Evolutionary conservation across 2,888 invertebrate genomes (phyloP).

Genomic region (Orthonychiurus folsomi): DNA sequence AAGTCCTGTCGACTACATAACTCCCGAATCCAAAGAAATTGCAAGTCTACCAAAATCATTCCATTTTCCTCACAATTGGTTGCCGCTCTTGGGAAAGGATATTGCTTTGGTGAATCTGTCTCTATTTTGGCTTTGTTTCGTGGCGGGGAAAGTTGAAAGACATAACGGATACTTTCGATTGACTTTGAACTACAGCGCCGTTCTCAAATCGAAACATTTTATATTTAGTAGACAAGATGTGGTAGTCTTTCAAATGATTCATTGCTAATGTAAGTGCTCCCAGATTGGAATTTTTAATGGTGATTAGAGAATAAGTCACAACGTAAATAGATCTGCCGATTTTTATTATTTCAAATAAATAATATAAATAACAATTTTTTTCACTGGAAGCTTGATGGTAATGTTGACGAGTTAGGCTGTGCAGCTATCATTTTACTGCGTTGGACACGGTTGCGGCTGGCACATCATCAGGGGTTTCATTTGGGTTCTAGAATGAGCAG

Average conservation of each 20-base stretch:
- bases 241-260: too few relatives aligned
- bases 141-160: too few relatives aligned
- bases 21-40: not conserved
- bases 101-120: not conserved
- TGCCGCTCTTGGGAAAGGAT: not conserved
- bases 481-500: not conserved
- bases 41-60: not conserved
- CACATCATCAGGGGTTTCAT: not conserved
- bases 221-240: too few relatives aligned
- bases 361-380: not conserved
- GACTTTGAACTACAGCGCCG: too few relatives aligned
- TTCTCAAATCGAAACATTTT: too few relatives aligned
- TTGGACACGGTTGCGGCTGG: not conserved
- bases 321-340: too few relatives aligned
- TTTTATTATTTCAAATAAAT: too few relatives aligned
- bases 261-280: too few relatives aligned
- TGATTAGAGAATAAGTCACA: too few relatives aligned
- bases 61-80: not conserved
- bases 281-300: too few relatives aligned
- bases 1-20: not conserved
- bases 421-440: not conserved
- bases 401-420: not conserved
- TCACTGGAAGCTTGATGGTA: not conserved
- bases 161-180: too few relatives aligned
- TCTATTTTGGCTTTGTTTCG: not conserved